Conservation (phyloP, 2,888 invertebrate genomes). For the Cheilosia vernalis region DNA sequence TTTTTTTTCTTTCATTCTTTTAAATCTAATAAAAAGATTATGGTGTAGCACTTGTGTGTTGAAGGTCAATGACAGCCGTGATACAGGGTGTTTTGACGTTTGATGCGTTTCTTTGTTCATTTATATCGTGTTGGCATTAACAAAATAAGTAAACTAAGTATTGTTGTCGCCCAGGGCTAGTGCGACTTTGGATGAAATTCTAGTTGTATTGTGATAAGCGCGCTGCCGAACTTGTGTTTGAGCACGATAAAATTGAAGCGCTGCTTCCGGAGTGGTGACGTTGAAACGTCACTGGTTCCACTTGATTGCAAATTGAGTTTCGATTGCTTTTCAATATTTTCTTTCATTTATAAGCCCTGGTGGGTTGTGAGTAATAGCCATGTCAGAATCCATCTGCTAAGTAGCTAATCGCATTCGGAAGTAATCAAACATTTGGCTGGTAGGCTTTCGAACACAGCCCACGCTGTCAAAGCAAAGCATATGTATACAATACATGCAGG, state of each 20-base stretch:
- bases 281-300: conserved; percentile 20
- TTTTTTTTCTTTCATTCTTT: conserved; percentile 12
- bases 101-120: conserved; percentile 14
- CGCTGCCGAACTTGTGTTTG: neutral
- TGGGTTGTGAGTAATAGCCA: conserved; percentile 14
- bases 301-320: neutral
- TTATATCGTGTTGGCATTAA: conserved; percentile 24
- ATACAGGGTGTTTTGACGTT: conserved; percentile 4
- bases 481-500: neutral
- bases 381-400: neutral
- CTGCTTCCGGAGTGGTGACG: conserved; percentile 32
- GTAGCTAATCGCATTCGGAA: conserved; percentile 5
- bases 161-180: neutral
- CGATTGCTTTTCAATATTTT: neutral
- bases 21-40: conserved; percentile 12
- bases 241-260: neutral
- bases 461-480: conserved; percentile 6
- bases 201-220: conserved; percentile 16
- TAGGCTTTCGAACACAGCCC: conserved; percentile 7
- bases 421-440: conserved; percentile 14
- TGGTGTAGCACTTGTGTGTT: neutral
- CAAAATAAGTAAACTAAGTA: neutral
- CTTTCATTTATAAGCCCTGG: neutral
- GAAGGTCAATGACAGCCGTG: conserved; percentile 60
- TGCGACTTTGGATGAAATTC: conserved; percentile 1